Conservation (phyloP, 2,113 vertebrate genomes). For the Mormoops blainvillei region DNA sequence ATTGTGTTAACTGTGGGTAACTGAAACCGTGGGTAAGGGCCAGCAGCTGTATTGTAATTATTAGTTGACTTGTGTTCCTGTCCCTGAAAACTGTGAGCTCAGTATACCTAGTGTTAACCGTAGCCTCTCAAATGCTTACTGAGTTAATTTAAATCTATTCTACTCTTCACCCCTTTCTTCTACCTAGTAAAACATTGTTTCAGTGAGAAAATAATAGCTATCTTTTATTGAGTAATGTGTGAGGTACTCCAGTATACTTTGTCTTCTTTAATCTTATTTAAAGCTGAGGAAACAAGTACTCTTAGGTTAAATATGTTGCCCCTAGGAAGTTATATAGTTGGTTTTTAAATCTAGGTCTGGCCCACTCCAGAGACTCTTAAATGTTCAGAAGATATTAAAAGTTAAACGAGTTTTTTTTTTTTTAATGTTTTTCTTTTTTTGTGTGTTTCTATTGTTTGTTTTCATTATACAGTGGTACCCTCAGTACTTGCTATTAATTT, state of each 20-base stretch:
- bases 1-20: background rate
- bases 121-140: background rate
- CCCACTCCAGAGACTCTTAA: background rate
- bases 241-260: background rate
- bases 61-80: background rate
- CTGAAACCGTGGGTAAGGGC: background rate
- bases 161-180: background rate
- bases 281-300: background rate
- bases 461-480: background rate
- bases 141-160: background rate
- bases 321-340: background rate
- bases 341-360: background rate
- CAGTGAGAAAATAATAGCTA: background rate
- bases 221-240: background rate
- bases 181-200: background rate
- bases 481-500: too few species aligned
- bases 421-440: background rate
- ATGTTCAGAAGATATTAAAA: background rate
- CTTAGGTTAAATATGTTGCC: background rate
- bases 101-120: background rate
- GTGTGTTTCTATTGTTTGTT: background rate
- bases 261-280: background rate
- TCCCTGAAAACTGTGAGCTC: background rate
- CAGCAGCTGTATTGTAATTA: background rate
- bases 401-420: background rate